phyloP scores from a whole-genome alignment of 2,888 invertebrate genomes.

The Suillia variegata region DNA sequence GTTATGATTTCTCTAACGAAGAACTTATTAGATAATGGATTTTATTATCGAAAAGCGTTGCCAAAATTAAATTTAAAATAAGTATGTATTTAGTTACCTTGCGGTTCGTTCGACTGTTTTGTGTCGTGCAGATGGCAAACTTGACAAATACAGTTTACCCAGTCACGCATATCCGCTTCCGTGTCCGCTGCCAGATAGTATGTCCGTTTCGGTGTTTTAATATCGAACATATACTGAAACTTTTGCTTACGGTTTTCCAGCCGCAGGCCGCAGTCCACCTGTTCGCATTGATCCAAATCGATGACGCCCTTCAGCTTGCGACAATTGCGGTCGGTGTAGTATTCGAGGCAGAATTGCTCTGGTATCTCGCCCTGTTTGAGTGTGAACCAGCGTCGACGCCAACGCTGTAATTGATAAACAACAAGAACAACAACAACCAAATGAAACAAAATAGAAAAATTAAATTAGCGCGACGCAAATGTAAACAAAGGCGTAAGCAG shows the following conservation, averaged over 20 bases:
- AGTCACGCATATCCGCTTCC: conserved; percentile 90
- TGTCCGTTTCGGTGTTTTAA: conserved; percentile 84
- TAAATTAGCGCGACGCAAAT: conserved; percentile 5
- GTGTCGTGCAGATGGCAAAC: conserved; percentile 83
- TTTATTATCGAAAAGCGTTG: not conserved
- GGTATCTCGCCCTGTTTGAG: conserved; percentile 91
- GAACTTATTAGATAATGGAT: no score
- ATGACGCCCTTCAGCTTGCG: conserved; percentile 87
- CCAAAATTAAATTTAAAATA: not conserved
- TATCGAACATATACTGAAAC: conserved; percentile 85
- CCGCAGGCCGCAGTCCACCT: conserved; percentile 85
- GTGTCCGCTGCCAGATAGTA: conserved; percentile 93
- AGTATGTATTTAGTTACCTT: conserved; percentile 37
- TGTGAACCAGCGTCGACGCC: conserved; percentile 94
- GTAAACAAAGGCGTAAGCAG: conserved; percentile 17
- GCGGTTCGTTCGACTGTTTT: conserved; percentile 55
- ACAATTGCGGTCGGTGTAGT: conserved; percentile 87
- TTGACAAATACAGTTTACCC: conserved; percentile 93
- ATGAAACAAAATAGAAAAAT: conserved; percentile 27
- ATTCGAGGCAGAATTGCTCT: conserved; percentile 91
- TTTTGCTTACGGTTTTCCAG: conserved; percentile 82
- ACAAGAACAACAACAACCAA: conserved; percentile 17
- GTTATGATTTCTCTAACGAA: no score
- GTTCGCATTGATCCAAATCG: conserved; percentile 94
- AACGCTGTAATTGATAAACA: conserved; percentile 76